These are phyloP conservation scores for Nomada lathburiana DNA, from an alignment of 2,888 invertebrate genomes.

Conservation along the genomic window DNA sequence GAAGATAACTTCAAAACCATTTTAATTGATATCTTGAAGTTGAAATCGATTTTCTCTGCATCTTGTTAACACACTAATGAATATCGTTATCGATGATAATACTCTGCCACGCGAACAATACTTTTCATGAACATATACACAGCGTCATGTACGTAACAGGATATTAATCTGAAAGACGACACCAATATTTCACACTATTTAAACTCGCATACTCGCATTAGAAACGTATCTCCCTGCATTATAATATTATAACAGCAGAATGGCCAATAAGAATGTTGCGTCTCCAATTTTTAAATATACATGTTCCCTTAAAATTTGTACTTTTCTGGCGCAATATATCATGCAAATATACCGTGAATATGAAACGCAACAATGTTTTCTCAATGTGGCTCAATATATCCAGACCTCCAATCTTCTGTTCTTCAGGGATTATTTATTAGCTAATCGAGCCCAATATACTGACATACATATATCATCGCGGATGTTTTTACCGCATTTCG, in stretches of 20 bases:
- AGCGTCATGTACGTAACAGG: slow-evolving; percentile 50
- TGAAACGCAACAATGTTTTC: slow-evolving; percentile 20
- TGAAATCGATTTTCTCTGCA: neutral
- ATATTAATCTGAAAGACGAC: slow-evolving; percentile 58
- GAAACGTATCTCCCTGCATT: slow-evolving; percentile 30
- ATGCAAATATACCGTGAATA: neutral
- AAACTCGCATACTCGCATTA: slow-evolving; percentile 38
- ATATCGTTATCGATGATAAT: slow-evolving; percentile 18
- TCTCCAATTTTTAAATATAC: too few relatives aligned
- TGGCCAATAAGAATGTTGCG: neutral
- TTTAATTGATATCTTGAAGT: too few relatives aligned
- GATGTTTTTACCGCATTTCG: slow-evolving; percentile 41
- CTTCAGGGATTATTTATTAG: slow-evolving; percentile 40
- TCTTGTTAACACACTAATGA: slow-evolving; percentile 8
- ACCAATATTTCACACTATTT: slow-evolving; percentile 57
- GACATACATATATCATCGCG: slow-evolving; percentile 55
- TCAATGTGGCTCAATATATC: neutral
- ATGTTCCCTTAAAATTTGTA: neutral
- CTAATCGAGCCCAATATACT: slow-evolving; percentile 29
- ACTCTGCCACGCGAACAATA: slow-evolving; percentile 28
- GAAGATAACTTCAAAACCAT: neutral
- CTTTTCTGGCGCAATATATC: neutral
- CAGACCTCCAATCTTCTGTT: slow-evolving; percentile 36
- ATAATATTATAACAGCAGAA: slow-evolving; percentile 8
- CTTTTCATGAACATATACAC: slow-evolving; percentile 25